Evolutionary conservation across 1,140 invertebrate genomes (phyloP), one percentile per base, ranked within the genome.

Genomic region (Drosophila nikananu): DNA sequence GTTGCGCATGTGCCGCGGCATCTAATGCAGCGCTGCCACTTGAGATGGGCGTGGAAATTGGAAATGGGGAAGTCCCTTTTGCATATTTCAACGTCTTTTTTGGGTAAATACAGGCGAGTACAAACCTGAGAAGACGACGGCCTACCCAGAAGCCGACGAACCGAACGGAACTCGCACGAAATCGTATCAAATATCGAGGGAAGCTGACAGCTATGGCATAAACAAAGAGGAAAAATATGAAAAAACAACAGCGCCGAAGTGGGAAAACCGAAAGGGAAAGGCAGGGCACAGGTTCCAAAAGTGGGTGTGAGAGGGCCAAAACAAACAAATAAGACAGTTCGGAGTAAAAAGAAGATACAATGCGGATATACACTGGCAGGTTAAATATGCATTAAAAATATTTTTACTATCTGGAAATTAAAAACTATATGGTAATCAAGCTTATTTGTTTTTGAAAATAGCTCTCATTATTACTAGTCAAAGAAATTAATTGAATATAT

Each of bases 21-120:
- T 54, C 71, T 35, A 64, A 75, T 52, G 51, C 63, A 44, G 32
- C 42, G 55, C 62, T 55, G 51, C 68, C 77, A 87, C 83, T 80
- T 80, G 70, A 82, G 70, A 61, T 46, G 9, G 13, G 27, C 23
- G 19, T 35, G 37, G 46, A 25, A 35, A 55, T 37, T 15, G 51
- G 32, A 81, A 61, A 66, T 54, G 60, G 70, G 66, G 39, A 74
- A 35, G 48, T 41, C 41, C 49, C 25, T 75, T 62, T 35, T 72
- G 77, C 81, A 78, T 67, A 77, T 89, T 77, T 83, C 80, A 71
- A 78, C 84, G 83, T 79, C 78, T 78, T 61, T 58, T 63, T 51
- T 67, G 41, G 49, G 63, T 62, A 60, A 80, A 75, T 61, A 68
- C 21, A 67, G 5, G 13, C 4, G 52, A 54, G 51, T 35, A 35